Base-by-base conservation (phyloP, 1,140 invertebrate genomes). In the Macrotrachela quadricornifera region DNA sequence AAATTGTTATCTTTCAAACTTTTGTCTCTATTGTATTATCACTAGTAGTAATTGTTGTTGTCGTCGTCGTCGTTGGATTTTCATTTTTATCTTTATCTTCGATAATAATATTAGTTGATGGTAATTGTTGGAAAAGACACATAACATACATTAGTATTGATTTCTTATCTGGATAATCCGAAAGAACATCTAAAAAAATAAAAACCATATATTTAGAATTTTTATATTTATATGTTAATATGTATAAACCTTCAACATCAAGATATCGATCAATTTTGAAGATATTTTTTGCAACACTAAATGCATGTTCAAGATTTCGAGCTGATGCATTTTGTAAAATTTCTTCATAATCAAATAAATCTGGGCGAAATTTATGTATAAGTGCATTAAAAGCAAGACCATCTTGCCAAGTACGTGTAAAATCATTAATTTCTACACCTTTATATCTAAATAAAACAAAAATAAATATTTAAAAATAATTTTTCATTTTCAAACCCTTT, bases 71-170 rank as follows among this genome's bases (percentile, higher is more conserved):
- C 21, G 21, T 30, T 8, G 21, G 8, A 4, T 2, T 30, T 30
- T 30, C 21, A 30, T 2, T 30, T 30, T 30, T 30, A 2, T 30
- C 21, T 30, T 30, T 30, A 30, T 30, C 21, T 30, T 30, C 21
- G 21, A 30, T 30, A 30, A 30, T 30, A 4, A 30, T 30, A 30
- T 30, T 30, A 30, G 3, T 30, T 3, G 1, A 13, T 57, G 81
- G 80, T 59, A 85, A 68, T 13, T 78, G 79, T 79, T 85, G 74
- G 70, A 86, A 90, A 50, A 17, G 48, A 17, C 53, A 90, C 83
- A 87, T 88, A 46, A 91, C 79, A 69, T 91, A 91, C 79, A 87
- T 88, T 79, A 90, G 83, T 56, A 91, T 80, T 10, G 84, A 88
- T 66, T 90, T 90, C 67, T 90, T 90, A 69, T 91, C 86, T 16